Conservation (phyloP, 2,888 invertebrate genomes). For the Iselma pallidipennis region DNA sequence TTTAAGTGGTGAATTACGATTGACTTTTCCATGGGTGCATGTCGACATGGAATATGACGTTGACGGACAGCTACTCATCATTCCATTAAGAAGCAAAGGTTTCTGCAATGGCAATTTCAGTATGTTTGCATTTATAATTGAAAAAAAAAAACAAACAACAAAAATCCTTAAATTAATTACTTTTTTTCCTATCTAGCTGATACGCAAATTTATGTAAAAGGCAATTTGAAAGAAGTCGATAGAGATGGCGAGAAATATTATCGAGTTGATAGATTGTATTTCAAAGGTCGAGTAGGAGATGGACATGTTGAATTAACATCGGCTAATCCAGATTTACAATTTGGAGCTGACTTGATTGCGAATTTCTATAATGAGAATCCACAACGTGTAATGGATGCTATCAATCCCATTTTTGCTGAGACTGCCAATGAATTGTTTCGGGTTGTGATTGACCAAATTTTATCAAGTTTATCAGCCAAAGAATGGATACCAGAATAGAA, state of each 20-base stretch:
- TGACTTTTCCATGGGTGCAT: conserved; percentile 56
- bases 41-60: conserved; percentile 61
- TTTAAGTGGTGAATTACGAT: conserved; percentile 53
- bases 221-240: conserved; percentile 61
- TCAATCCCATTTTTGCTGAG: conserved; percentile 71
- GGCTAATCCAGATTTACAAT: conserved; percentile 61
- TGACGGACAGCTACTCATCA: conserved; percentile 57
- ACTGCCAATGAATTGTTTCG: conserved; percentile 65
- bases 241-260: conserved; percentile 66
- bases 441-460: conserved; percentile 63
- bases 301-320: conserved; percentile 63
- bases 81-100: conserved; percentile 59
- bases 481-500: conserved; percentile 60
- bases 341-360: conserved; percentile 69
- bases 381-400: conserved; percentile 66
- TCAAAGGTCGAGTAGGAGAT: conserved; percentile 65
- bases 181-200: conserved; percentile 45
- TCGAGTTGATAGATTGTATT: conserved; percentile 63
- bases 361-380: conserved; percentile 73
- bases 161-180: background rate
- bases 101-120: conserved; percentile 62
- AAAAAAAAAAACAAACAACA: conserved; percentile 1
- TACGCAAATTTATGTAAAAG: conserved; percentile 63
- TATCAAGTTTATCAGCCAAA: conserved; percentile 62
- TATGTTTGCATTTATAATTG: conserved; percentile 47